Base-by-base conservation (phyloP, 2,113 vertebrate genomes). In the Pelvicachromis taeniatus region DNA sequence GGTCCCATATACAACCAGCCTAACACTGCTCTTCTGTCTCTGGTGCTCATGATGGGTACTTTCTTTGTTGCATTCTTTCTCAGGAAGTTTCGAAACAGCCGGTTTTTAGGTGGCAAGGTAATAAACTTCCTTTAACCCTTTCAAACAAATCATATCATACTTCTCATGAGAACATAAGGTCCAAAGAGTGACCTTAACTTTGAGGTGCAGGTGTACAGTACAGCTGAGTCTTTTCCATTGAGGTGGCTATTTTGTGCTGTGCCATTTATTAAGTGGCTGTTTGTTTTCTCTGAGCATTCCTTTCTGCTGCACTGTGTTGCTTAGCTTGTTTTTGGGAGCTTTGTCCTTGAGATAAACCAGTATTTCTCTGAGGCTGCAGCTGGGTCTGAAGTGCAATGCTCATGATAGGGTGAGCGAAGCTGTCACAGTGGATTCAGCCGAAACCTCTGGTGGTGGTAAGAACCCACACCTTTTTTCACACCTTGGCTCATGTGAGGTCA, bases 21-120 rank as follows among this genome's bases (percentile, higher is more conserved):
- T 93, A 99, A 99, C 95, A 99, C 98, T 0, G 98, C 98, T 35
- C 96, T 99, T 29, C 96, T 99, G 21, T 99, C 99, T 78, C 95
- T 99, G 85, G 98, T 99, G 86, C 97, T 99, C 85, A 99, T 99
- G 99, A 94, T 99, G 0, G 98, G 98, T 45, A 99, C 99, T 23
- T 99, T 99, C 94, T 97, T 99, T 91, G 96, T 99, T 9, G 99
- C 99, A 80, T 99, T 98, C 95, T 99, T 99, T 88, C 97, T 99
- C 82, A 96, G 99, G 90, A 99, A 99, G 93, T 97, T 99, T 91
- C 95, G 98, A 93, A 99, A 99, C 95, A 99, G 99, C 92, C 97
- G 98, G 2, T 99, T 99, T 94, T 95, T 99, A 53, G 98, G 97
- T 17, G 98, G 98, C 85, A 99, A 99, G 97, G 98, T 99, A 87